Base-by-base conservation (phyloP, 2,888 invertebrate species). In the Salpingus planirostris region DNA sequence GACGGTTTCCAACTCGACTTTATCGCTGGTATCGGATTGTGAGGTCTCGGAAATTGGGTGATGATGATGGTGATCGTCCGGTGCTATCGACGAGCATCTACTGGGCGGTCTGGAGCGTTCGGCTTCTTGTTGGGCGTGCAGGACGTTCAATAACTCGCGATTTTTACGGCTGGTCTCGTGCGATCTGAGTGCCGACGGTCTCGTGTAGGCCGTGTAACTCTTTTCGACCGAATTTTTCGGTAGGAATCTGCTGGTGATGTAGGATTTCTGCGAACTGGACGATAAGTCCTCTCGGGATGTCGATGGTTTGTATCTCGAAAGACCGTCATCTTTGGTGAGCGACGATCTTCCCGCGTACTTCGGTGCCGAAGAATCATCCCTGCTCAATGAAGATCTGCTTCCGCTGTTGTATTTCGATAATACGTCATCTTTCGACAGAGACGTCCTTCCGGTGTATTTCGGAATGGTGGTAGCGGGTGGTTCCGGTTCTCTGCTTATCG, bases 1-100 rank as follows among this genome's bases (percentile, higher is more conserved):
- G 2, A 87, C 59, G 2, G 74, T 65, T 22, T 71, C 58, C 36
- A 64, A 60, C 40, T 63, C 62, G 10, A 49, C 42, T 24, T 27
- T 29, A 3, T 28, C 33, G n/a, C 37, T 22, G 5, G 15, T 23
- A 18, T 23, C 33, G 21, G 37, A 33, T 14, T 21, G 24, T n/a
- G n/a, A 11, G 11, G 27, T 28, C 39, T 18, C 36, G 33, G 26
- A 13, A 24, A n/a, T n/a, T n/a, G n/a, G 13, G n/a, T n/a, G n/a
- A n/a, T n/a, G n/a, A n/a, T n/a, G n/a, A n/a, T n/a, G n/a, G 24
- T 12, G 10, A 24, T 55, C 55, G 29, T 60, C 60, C 8, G 57
- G 45, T 28, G 54, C 40, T 11, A 55, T 38, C 3, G 59, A 60
- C 6, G 60, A 61, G 31, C 59, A 56, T 43, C 60, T 50, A 42